Evolutionary conservation across 23 tunicate species (phyloP).

Genomic region (Clavelina lepadiformis): DNA sequence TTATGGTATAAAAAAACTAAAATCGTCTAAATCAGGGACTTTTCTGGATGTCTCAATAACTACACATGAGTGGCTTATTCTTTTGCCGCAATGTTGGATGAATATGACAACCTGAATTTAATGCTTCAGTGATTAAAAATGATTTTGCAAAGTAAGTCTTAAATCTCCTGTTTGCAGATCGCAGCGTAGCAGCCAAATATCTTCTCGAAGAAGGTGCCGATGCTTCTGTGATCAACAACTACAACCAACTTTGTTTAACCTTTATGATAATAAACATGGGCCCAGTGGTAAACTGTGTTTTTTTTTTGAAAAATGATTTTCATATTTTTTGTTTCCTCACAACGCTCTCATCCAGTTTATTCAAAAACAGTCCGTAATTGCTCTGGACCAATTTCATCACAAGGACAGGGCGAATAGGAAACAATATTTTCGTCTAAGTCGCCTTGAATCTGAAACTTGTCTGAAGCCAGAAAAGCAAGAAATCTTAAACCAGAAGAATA

Average conservation of each 20-base stretch:
- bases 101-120: too few relatives aligned
- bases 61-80: too few relatives aligned
- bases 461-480: too few relatives aligned
- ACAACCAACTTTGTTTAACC: conserved; percentile 49
- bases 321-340: too few relatives aligned
- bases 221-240: conserved; percentile 38
- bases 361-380: conserved; percentile 44
- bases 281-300: conserved; percentile 42
- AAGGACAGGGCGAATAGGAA: conserved; percentile 70
- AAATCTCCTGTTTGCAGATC: conserved; percentile 45
- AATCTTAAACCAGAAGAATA: too few relatives aligned
- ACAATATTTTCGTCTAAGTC: conserved; percentile 63
- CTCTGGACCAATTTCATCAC: conserved; percentile 73
- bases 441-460: conserved; percentile 44
- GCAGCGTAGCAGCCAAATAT: conserved; percentile 58
- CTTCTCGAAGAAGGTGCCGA: conserved; percentile 46
- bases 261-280: conserved; percentile 67
- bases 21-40: too few relatives aligned
- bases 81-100: too few relatives aligned
- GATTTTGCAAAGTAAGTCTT: too few relatives aligned
- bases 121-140: too few relatives aligned
- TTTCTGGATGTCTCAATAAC: too few relatives aligned
- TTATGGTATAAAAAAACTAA: too few relatives aligned
- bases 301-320: not conserved
- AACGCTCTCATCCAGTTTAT: too few relatives aligned